phyloP scores from a whole-genome alignment of 2,888 invertebrate species.

The Pyrgus malvae region DNA sequence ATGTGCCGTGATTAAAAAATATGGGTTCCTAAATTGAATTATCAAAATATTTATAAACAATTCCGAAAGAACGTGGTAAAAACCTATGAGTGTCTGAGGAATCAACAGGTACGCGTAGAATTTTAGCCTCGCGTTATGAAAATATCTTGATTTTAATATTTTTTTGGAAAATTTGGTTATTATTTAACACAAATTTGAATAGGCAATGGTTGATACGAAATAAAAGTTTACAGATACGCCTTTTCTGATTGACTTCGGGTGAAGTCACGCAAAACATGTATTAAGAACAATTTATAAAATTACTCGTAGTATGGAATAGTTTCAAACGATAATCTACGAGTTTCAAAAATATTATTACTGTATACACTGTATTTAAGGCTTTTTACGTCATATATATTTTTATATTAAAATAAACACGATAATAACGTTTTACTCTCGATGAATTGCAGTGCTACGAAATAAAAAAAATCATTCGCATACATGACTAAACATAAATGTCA shows the following conservation, averaged over 20 bases:
- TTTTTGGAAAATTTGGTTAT: no score
- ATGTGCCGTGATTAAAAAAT: no score
- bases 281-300: slow-evolving; percentile 39
- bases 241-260: slow-evolving; percentile 42
- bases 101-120: slow-evolving; percentile 22
- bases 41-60: background rate
- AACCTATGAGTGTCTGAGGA: slow-evolving; percentile 8
- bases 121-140: background rate
- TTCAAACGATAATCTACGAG: slow-evolving; percentile 9
- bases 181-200: no score
- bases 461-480: no score
- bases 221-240: slow-evolving; percentile 14
- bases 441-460: no score
- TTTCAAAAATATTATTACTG: background rate
- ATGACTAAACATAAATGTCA: background rate
- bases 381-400: background rate
- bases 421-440: no score
- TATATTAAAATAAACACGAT: no score
- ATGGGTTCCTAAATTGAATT: no score
- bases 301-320: slow-evolving; percentile 24
- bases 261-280: slow-evolving; percentile 50
- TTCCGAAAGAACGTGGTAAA: background rate
- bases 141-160: background rate
- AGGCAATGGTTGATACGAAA: no score
- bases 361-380: background rate